Evolutionary conservation across 2,888 invertebrate species (phyloP).

Genomic region (Unio pictorum): DNA sequence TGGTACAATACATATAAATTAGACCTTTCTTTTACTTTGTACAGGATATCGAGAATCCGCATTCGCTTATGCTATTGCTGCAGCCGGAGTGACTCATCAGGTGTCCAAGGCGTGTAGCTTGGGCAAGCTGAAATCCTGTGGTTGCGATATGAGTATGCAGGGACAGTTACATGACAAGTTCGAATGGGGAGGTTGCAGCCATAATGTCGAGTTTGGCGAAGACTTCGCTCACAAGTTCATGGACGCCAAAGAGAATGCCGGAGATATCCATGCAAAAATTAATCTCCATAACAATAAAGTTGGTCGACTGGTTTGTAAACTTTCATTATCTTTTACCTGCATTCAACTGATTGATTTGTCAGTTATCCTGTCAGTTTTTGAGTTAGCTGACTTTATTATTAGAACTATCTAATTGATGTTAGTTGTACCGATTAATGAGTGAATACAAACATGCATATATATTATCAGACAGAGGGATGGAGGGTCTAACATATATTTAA

Average conservation of each 20-base stretch:
- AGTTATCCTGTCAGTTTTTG: no score
- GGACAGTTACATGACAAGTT: slow-evolving; percentile 74
- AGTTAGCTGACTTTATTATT: no score
- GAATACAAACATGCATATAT: no score
- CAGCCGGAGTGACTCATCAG: slow-evolving; percentile 94
- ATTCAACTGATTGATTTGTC: no score
- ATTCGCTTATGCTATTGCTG: slow-evolving; percentile 96
- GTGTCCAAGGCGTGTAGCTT: slow-evolving; percentile 94
- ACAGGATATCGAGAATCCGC: slow-evolving; percentile 96
- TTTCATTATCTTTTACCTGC: background rate
- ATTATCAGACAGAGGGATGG: no score
- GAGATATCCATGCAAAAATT: slow-evolving; percentile 65
- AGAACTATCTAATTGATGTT: no score
- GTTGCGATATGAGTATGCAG: slow-evolving; percentile 73
- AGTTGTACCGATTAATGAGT: no score
- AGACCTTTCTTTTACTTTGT: slow-evolving; percentile 51
- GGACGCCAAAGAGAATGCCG: slow-evolving; percentile 88
- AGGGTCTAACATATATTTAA: no score
- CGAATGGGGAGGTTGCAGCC: slow-evolving; percentile 93
- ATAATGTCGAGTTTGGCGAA: slow-evolving; percentile 84
- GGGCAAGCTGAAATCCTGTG: slow-evolving; percentile 88
- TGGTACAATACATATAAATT: no score
- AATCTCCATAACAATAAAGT: slow-evolving; percentile 70
- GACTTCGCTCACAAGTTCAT: slow-evolving; percentile 88
- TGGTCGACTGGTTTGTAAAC: slow-evolving; percentile 65